Base-by-base conservation (phyloP, 2,888 invertebrate species). In the Ditula angustiorana region DNA sequence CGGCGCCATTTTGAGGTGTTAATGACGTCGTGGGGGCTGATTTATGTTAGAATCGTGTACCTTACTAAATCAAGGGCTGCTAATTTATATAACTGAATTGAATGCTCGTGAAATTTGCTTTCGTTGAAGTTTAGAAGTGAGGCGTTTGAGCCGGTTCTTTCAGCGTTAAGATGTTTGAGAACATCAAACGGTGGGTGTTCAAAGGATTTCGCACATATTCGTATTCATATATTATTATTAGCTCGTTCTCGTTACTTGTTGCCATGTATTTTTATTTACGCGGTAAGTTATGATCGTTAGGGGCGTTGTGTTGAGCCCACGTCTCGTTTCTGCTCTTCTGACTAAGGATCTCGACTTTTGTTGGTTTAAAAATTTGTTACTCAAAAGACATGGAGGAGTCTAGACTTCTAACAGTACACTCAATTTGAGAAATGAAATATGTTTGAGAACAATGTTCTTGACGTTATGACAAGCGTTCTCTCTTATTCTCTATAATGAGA, bases 151-250 rank as follows among this genome's bases (percentile, higher is more conserved):
- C 68, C 69, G 73, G 74, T 75, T 78, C 81, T 82, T 83, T 81
- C 73, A 77, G 73, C 74, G 76, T 77, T 71, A 70, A 74, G 62
- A 52, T 70, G 75, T 77, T 78, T 78, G 80, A 78, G 69, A 79
- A 88, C 86, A 87, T 90, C 90, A 89, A 89, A 90, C 79, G 82
- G 71, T 66, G 62, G 66, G 72, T 69, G 76, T 76, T 84, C 81
- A 83, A 83, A 85, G 82, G 76, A 68, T 81, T 83, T 80, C 79
- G 78, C 79, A 79, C 82, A 82, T 82, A 81, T 83, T 80, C 81
- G 81, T 83, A 81, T 84, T 81, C 83, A 80, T 80, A 78, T 80
- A 85, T n/a, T n/a, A n/a, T n/a, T n/a, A n/a, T 85, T 84, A 84
- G 82, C 83, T 80, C 76, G 76, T 79, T 82, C 77, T 76, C 74